phyloP scores from a whole-genome alignment of 2,888 invertebrate species.

The Nezara viridula region DNA sequence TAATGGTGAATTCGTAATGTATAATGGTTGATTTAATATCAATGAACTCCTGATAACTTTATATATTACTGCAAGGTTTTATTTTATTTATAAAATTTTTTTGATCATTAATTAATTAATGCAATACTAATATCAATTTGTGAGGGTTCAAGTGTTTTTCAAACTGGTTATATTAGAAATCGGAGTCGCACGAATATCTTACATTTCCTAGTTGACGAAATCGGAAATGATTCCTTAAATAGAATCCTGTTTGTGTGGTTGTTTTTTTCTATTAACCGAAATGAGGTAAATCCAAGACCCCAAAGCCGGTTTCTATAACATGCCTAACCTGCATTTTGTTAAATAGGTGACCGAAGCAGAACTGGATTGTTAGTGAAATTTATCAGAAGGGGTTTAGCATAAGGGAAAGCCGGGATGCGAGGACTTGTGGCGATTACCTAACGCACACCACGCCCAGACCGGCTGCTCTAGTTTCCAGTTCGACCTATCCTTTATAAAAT shows the following conservation, averaged over 20 bases:
- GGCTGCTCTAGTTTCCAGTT: constrained; percentile 13
- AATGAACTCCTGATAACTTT: no score
- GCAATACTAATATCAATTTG: background rate
- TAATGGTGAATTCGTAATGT: background rate
- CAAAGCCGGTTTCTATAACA: background rate
- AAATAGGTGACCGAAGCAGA: constrained; percentile 6
- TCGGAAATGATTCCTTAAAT: constrained; percentile 7
- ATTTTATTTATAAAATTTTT: no score
- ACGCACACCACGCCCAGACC: constrained; percentile 37
- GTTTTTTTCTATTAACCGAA: background rate
- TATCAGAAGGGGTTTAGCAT: constrained; percentile 39
- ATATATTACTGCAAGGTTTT: no score
- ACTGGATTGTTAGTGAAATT: constrained; percentile 45
- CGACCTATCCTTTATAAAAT: background rate
- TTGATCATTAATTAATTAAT: no score
- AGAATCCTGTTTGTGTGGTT: background rate
- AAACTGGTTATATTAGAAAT: background rate
- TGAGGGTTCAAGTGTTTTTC: background rate
- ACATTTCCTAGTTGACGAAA: constrained; percentile 40
- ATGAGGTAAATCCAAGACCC: background rate
- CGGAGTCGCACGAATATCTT: background rate
- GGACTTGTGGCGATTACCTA: background rate
- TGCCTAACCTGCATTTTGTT: background rate
- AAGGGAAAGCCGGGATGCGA: constrained; percentile 24
- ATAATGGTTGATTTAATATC: no score